These are phyloP conservation scores for Excalfactoria chinensis DNA, from an alignment of 2,113 vertebrate genomes.

Conservation along the genomic window DNA sequence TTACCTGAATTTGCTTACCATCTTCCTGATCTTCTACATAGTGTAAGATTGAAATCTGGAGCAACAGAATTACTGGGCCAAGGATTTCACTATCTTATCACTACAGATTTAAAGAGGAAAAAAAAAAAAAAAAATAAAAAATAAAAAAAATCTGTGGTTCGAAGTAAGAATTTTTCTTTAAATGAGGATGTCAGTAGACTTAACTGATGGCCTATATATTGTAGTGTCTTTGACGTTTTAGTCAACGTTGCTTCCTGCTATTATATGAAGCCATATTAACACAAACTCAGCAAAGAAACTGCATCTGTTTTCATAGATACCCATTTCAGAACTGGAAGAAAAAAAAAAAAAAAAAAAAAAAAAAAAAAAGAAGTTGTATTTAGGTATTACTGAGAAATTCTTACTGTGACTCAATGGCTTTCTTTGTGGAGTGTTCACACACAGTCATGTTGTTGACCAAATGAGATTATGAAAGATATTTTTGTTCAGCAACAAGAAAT, in stretches of 20 bases:
- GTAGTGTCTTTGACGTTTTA: neutral
- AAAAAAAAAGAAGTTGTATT: neutral
- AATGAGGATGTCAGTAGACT: neutral
- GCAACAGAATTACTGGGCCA: neutral
- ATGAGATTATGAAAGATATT: neutral
- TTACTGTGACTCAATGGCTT: neutral
- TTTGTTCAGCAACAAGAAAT: neutral
- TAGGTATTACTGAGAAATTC: constrained; percentile 43
- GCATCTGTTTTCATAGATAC: neutral
- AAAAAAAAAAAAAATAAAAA: neutral
- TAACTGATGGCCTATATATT: neutral
- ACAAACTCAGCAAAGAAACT: neutral
- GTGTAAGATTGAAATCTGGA: neutral
- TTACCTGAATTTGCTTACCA: neutral
- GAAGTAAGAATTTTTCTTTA: neutral
- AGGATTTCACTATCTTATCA: neutral
- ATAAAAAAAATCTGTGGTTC: neutral
- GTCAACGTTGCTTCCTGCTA: neutral
- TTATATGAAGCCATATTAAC: neutral
- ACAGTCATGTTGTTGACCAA: neutral
- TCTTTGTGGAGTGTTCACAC: neutral
- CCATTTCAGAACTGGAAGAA: neutral
- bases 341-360: neutral
- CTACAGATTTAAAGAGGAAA: neutral
- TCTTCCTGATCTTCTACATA: neutral